Conservation (phyloP, 2,888 invertebrate genomes). For the Serripes groenlandicus region DNA sequence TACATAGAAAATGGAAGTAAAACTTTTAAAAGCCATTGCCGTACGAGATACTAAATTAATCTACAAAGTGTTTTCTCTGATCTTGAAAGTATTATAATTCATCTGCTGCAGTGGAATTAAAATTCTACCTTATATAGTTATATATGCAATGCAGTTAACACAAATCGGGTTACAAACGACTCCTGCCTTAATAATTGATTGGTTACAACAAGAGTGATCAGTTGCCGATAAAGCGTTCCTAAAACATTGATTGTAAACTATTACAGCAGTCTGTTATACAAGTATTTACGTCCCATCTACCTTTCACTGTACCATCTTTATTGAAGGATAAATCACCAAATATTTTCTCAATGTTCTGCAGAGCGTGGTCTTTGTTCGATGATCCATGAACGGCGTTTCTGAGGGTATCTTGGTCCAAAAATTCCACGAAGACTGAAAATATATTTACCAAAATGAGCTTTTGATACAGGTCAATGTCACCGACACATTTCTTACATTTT, state of each 20-base stretch:
- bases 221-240: neutral
- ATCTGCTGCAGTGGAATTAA: too few relatives aligned
- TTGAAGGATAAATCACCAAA: slow-evolving; percentile 84
- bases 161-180: neutral
- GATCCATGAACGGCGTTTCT: slow-evolving; percentile 85
- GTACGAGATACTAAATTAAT: too few relatives aligned
- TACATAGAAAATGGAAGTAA: too few relatives aligned
- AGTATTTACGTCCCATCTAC: slow-evolving; percentile 65
- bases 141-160: neutral
- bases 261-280: slow-evolving; percentile 59
- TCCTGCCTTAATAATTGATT: neutral
- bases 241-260: neutral
- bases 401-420: slow-evolving; percentile 81
- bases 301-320: slow-evolving; percentile 81
- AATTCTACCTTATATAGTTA: too few relatives aligned
- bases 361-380: slow-evolving; percentile 76
- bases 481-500: too few relatives aligned
- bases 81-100: too few relatives aligned
- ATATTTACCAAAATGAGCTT: too few relatives aligned
- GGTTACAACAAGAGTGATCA: neutral
- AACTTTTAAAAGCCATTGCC: too few relatives aligned
- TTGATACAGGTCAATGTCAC: too few relatives aligned
- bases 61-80: too few relatives aligned
- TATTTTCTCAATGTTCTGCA: slow-evolving; percentile 76
- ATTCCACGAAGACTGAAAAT: slow-evolving; percentile 81